Base-by-base conservation (phyloP, 2,797 vertebrate species). In the Scomberomorus guttatus region DNA sequence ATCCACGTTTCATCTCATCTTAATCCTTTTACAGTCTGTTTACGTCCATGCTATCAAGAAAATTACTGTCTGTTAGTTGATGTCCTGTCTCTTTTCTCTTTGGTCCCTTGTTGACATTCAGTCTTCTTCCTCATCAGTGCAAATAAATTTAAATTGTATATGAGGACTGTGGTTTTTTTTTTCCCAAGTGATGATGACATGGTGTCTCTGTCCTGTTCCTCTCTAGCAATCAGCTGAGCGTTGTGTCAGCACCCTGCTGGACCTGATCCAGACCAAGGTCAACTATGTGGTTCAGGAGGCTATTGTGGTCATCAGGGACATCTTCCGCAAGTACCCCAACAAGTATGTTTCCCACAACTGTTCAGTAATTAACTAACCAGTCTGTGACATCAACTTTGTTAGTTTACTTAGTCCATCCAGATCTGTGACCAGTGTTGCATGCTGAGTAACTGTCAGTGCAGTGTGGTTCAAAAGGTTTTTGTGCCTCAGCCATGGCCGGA, bases 261-360 rank as follows among this genome's bases (percentile, higher is more conserved):
- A 98, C 91, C 97, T 99, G 85, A 99, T 99, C 90, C 97, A 99
- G 93, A 99, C 98, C 82, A 99, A 99, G 80, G 98, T 99, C 88
- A 99, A 98, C 95, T 99, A 99, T 0, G 98, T 99, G 89, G 97
- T 99, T 39, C 98, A 99, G 94, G 98, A 99, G 92, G 98, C 98
- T 67, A 99, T 99, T 0, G 97, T 99, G 0, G 98, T 99, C 87
- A 99, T 99, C 92, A 98, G 95, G 81, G 98, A 99, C 93, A 99
- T 99, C 89, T 99, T 99, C 94, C 97, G 98, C 94, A 99, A 99
- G 85, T 99, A 99, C 90, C 98, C 98, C 64, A 99, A 99, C 95
- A 99, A 99, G 98, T 99, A 93, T 0, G 97, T 94, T 46, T 52
- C 29, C 46, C 14, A 7, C 55, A 80, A 44, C 52, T 55, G 9